These are phyloP conservation scores for Chaetodon auriga DNA, from an alignment of 2,113 vertebrate genomes.

Conservation along the genomic window DNA sequence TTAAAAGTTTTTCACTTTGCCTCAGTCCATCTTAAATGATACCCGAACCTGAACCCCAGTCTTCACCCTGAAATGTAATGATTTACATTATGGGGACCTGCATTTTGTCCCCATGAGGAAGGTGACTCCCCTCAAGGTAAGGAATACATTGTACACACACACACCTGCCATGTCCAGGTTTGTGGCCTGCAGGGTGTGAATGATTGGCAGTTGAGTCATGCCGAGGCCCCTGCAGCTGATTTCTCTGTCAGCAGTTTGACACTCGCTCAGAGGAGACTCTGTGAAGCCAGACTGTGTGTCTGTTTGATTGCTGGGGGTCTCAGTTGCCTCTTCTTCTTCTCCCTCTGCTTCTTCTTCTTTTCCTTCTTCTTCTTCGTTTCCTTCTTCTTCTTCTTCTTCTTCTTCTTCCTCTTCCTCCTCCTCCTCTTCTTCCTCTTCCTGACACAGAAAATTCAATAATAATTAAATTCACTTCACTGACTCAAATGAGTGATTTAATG, in stretches of 20 bases:
- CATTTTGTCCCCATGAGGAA: no score
- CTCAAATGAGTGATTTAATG: not conserved
- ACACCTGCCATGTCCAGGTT: slow-evolving; percentile 86
- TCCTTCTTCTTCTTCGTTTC: not conserved
- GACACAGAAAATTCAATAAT: not conserved
- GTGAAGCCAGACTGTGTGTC: slow-evolving; percentile 31
- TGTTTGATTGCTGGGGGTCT: slow-evolving; percentile 68
- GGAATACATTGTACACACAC: slow-evolving; percentile 8
- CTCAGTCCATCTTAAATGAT: no score
- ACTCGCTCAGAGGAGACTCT: slow-evolving; percentile 74
- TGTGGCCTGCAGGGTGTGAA: slow-evolving; percentile 80
- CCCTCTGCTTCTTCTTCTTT: slow-evolving; percentile 37
- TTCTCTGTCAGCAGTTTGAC: slow-evolving; percentile 74
- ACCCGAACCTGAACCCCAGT: no score
- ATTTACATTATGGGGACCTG: no score
- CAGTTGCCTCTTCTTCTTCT: slow-evolving; percentile 64
- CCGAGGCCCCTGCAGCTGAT: slow-evolving; percentile 81
- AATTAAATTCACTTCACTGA: not conserved
- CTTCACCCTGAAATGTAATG: no score
- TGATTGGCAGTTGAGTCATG: slow-evolving; percentile 81
- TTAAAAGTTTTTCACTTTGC: no score
- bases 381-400: slow-evolving; percentile 46
- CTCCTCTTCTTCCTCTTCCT: slow-evolving; percentile 63
- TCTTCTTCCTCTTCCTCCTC: slow-evolving; percentile 54
- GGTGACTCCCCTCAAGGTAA: no score